Percentiles rank a stretch among this genome's conserved stretches.
These are phyloP conservation scores for Pristionchus exspectatus DNA, from an alignment of 2,888 invertebrate species.

Conservation along the genomic window DNA sequence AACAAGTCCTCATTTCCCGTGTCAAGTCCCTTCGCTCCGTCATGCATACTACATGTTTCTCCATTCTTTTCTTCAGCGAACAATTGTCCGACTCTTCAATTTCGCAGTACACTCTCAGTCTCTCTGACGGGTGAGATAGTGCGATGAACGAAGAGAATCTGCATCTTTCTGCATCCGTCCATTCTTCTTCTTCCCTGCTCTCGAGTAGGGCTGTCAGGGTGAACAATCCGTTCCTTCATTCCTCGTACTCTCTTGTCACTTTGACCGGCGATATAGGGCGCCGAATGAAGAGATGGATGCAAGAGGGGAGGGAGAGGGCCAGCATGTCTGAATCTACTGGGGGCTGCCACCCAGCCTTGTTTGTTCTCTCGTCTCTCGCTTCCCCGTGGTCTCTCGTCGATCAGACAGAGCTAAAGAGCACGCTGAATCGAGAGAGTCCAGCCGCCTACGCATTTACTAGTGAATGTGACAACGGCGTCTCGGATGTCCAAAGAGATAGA, in stretches of 20 bases:
- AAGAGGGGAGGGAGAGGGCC: neutral
- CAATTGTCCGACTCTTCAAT: neutral
- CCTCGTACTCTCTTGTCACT: no score
- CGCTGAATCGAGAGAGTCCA: neutral
- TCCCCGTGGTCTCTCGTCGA: neutral
- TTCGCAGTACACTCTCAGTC: neutral
- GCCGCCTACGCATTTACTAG: neutral
- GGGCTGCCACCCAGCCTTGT: neutral
- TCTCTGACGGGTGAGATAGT: neutral
- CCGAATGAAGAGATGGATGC: no score
- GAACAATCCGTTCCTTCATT: no score
- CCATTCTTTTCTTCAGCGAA: neutral
- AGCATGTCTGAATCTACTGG: neutral
- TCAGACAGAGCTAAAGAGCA: no score
- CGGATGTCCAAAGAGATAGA: neutral
- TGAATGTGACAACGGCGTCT: neutral
- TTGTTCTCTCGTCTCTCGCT: neutral
- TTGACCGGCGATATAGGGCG: no score
- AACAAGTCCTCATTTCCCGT: neutral
- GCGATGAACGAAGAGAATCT: neutral
- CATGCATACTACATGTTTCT: constrained; percentile 32
- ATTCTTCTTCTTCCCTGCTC: neutral
- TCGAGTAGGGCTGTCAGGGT: neutral
- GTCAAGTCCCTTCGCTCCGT: constrained; percentile 5
- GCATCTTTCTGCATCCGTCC: neutral